phyloP scores from a whole-genome alignment of 2,888 invertebrate species.

The Diarsia mendica region DNA sequence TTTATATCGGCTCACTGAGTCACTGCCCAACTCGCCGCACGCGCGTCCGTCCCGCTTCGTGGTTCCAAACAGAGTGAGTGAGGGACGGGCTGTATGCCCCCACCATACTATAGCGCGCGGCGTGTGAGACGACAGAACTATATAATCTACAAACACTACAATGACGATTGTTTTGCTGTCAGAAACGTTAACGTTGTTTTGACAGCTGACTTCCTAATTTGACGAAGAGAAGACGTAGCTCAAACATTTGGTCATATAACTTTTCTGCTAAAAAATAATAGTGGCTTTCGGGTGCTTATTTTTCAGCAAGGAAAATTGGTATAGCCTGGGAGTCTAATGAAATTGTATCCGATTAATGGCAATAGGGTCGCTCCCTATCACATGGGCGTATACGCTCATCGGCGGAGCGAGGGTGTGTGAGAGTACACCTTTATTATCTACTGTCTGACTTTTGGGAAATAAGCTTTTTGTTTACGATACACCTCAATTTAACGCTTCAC shows the following conservation, averaged over 20 bases:
- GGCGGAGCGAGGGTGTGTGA: conserved; percentile 35
- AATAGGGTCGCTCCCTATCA: conserved; percentile 41
- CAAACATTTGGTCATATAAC: accelerated
- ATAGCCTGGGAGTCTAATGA: conserved; percentile 34
- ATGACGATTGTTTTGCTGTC: neutral
- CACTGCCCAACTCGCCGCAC: too few species aligned
- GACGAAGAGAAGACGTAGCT: neutral
- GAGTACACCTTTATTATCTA: conserved; percentile 32
- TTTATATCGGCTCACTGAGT: too few species aligned
- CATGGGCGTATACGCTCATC: conserved; percentile 42
- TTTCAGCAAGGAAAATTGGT: neutral
- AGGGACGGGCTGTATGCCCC: too few species aligned
- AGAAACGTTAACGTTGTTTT: neutral
- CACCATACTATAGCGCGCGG: too few species aligned
- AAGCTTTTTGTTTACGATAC: conserved; percentile 26
- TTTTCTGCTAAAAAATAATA: neutral
- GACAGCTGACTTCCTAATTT: neutral
- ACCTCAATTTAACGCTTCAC: conserved; percentile 3
- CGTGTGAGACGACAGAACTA: too few species aligned
- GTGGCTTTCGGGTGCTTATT: neutral
- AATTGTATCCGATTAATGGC: conserved; percentile 47
- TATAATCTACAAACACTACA: too few species aligned
- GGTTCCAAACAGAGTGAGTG: too few species aligned
- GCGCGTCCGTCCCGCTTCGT: too few species aligned
- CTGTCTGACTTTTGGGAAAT: conserved; percentile 16